A percentile compares a stretch with the other conserved stretches of the same genome.
These are phyloP conservation scores for Ctenoplectra terminalis DNA, from an alignment of 1,140 invertebrate genomes.

Conservation along the genomic window DNA sequence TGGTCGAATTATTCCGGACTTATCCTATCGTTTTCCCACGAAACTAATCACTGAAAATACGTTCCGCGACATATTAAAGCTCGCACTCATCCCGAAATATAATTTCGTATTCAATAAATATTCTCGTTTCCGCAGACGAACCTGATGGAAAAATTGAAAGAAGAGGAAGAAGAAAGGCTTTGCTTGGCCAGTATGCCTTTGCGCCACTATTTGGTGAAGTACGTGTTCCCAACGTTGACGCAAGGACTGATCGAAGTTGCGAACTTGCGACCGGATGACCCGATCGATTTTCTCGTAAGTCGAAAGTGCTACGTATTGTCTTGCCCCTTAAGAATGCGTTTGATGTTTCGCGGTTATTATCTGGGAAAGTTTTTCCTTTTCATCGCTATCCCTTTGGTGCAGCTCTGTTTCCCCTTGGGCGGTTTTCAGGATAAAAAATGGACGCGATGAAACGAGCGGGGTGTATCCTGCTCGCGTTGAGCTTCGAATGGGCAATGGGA, in stretches of 20 bases:
- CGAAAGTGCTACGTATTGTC: slow-evolving; percentile 1
- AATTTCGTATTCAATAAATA: background rate
- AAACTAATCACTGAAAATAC: no score
- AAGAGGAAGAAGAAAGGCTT: slow-evolving; percentile 88
- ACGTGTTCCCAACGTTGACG: slow-evolving; percentile 89
- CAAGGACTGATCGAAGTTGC: slow-evolving; percentile 89
- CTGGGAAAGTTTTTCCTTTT: background rate
- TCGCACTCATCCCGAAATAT: no score
- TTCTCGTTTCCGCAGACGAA: slow-evolving; percentile 79
- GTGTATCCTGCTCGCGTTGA: no score
- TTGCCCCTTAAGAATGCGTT: background rate
- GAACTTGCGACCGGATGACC: slow-evolving; percentile 87
- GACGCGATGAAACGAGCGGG: no score
- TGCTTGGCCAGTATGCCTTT: slow-evolving; percentile 86
- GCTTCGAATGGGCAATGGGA: no score
- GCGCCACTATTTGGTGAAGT: slow-evolving; percentile 88
- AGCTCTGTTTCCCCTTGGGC: background rate
- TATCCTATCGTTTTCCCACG: no score
- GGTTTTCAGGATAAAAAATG: background rate
- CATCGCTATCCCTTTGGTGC: no score
- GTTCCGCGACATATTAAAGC: no score
- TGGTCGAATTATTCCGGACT: no score
- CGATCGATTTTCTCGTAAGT: slow-evolving; percentile 87
- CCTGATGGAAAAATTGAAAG: slow-evolving; percentile 86
- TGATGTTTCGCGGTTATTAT: slow-evolving; percentile 22